phyloP scores from a whole-genome alignment of 2,113 vertebrate species.

The Urocynchramus pylzowi region DNA sequence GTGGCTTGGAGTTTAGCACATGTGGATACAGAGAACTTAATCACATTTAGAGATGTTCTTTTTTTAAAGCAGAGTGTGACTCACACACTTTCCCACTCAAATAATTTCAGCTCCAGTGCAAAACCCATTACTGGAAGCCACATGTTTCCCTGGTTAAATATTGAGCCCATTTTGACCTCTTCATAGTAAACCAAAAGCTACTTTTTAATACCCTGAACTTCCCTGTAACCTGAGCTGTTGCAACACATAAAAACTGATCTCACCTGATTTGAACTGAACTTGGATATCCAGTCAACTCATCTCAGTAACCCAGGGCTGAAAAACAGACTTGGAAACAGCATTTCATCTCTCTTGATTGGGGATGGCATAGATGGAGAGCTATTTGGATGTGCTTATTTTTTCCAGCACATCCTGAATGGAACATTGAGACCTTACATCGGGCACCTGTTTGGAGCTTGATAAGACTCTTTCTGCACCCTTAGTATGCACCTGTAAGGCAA shows the following conservation, averaged over 20 bases:
- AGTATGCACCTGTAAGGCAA: neutral
- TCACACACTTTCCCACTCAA: neutral
- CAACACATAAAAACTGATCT: neutral
- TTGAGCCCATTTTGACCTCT: neutral
- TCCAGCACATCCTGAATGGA: neutral
- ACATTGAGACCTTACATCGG: neutral
- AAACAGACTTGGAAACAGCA: neutral
- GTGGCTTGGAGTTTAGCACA: neutral
- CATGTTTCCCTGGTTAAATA: slow-evolving; percentile 12
- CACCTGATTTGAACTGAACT: neutral
- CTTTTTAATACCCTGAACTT: neutral
- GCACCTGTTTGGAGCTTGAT: neutral
- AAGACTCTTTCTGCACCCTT: neutral
- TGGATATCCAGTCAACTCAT: neutral
- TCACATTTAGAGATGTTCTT: neutral
- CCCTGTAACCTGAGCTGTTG: neutral
- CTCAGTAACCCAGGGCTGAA: neutral
- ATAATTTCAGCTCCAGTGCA: neutral
- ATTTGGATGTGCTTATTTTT: neutral
- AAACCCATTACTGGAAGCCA: neutral
- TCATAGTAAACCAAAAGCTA: neutral
- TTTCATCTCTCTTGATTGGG: neutral
- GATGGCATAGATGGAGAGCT: neutral
- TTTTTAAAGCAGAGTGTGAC: neutral
- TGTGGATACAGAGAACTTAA: neutral